Base-by-base conservation (phyloP, 2,113 vertebrate species). In the Gasterosteus nipponicus region DNA sequence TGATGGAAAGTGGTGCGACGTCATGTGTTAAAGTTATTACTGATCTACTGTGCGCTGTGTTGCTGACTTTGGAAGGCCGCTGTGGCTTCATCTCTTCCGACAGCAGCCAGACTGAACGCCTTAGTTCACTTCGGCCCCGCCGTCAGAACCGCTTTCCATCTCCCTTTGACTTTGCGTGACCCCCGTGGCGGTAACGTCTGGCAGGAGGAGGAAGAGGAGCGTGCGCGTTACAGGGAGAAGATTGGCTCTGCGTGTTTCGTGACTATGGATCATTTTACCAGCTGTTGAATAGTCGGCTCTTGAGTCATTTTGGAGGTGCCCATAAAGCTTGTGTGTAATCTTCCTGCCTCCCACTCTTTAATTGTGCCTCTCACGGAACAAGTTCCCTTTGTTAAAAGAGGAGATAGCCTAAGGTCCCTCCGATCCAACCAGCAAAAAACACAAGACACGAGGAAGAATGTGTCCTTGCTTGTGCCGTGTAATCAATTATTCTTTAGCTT, bases 21-120 rank as follows among this genome's bases (percentile, higher is more conserved):
- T 94, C 93, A 94, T 89, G 90, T 92, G 92, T 92, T 92, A 84
- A 93, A 93, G 90, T 94, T 92, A 95, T 93, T 92, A 91, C 80
- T 90, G 91, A 93, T 93, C 89, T 84, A 84, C 87, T 86, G 85
- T 73, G 89, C 87, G 84, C 81, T 86, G 92, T 87, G 82, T 87
- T 85, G 69, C 76, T 64, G 60, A 77, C 66, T 85, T 87, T 90
- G 80, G 41, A 82, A 84, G 89, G 78, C 81, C 71, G 85, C 81
- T 87, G 91, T 89, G 84, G 88, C 90, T 90, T 93, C 85, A 93
- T 94, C 88, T 91, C 62, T 87, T 83, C 86, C 92, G 91, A 93
- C 92, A 91, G 90, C 83, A 57, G 73, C 80, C 75, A 90, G 84
- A 77, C 86, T 60, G 60, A 75, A 10, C 9, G 2, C 44, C 69